phyloP scores from a whole-genome alignment of 2,113 vertebrate genomes.

The Pedionomus torquatus region DNA sequence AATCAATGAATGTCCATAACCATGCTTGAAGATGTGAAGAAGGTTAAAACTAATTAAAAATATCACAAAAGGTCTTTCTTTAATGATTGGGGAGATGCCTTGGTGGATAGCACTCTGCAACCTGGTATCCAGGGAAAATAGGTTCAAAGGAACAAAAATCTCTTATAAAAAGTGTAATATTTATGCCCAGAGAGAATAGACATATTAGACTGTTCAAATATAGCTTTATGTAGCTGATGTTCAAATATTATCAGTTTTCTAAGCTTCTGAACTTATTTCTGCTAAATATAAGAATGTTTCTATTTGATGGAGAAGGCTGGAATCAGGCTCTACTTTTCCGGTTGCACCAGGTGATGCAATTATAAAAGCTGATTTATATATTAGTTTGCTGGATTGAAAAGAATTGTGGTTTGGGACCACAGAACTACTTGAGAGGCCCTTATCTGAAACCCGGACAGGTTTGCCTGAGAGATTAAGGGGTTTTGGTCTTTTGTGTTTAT shows the following conservation, averaged over 20 bases:
- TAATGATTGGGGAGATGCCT: neutral
- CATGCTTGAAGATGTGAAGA: constrained; percentile 39
- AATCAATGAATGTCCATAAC: constrained; percentile 61
- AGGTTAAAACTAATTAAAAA: constrained; percentile 64
- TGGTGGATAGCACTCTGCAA: neutral
- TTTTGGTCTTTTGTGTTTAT: neutral
- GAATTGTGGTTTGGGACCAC: neutral
- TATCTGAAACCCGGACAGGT: neutral
- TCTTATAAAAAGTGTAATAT: neutral
- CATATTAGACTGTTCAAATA: neutral
- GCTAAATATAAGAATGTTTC: neutral
- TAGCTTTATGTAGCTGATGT: neutral
- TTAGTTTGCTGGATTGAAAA: neutral
- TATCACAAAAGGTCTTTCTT: constrained; percentile 43
- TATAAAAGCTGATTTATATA: neutral
- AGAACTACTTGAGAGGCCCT: neutral
- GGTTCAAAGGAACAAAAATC: constrained; percentile 3
- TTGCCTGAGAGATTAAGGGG: neutral
- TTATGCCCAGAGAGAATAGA: neutral
- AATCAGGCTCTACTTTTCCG: neutral
- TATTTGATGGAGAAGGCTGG: neutral
- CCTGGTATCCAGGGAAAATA: constrained; percentile 1
- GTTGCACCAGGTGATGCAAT: neutral
- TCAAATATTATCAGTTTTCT: neutral
- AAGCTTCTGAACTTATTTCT: neutral